These are phyloP conservation scores for Semnornis frantzii DNA, from an alignment of 2,113 vertebrate genomes.

Conservation along the genomic window DNA sequence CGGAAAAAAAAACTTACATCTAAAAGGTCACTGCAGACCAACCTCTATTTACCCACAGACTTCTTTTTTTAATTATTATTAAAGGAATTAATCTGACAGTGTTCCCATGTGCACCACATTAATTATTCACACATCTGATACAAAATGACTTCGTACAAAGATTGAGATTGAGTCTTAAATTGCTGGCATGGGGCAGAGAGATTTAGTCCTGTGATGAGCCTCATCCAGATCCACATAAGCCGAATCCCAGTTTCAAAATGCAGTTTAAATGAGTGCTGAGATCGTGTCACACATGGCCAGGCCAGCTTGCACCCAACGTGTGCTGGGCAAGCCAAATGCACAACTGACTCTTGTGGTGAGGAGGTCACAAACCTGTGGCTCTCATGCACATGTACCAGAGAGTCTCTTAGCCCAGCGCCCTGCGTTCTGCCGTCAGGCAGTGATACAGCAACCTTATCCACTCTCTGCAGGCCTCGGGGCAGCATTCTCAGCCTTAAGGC, in stretches of 20 bases:
- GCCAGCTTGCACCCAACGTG: not conserved
- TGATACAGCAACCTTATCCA: conserved; percentile 55
- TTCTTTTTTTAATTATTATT: conserved; percentile 38
- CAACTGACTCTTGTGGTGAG: too few relatives aligned
- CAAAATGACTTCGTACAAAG: conserved; percentile 18
- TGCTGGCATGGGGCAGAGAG: not conserved
- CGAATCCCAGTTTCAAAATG: not conserved
- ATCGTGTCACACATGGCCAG: not conserved
- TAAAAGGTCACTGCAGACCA: conserved; percentile 29
- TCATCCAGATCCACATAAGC: not conserved
- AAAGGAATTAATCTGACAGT: conserved; percentile 50
- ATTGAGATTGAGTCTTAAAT: conserved; percentile 33
- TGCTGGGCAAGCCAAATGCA: too few relatives aligned
- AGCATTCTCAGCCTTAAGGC: conserved; percentile 65
- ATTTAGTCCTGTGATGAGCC: not conserved
- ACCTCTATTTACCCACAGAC: conserved; percentile 40
- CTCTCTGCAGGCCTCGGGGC: conserved; percentile 54
- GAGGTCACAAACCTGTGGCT: too few relatives aligned
- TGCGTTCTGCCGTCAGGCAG: conserved; percentile 55
- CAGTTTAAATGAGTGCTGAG: not conserved
- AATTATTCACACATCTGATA: conserved; percentile 68
- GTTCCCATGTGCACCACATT: not conserved
- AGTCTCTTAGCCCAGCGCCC: conserved; percentile 2
- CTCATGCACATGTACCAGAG: too few relatives aligned
- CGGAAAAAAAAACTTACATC: not conserved